Evolutionary conservation across 2,797 vertebrate species (phyloP), one percentile per base, ranked within the genome.

Genomic region (Ctenosaura bakeri): DNA sequence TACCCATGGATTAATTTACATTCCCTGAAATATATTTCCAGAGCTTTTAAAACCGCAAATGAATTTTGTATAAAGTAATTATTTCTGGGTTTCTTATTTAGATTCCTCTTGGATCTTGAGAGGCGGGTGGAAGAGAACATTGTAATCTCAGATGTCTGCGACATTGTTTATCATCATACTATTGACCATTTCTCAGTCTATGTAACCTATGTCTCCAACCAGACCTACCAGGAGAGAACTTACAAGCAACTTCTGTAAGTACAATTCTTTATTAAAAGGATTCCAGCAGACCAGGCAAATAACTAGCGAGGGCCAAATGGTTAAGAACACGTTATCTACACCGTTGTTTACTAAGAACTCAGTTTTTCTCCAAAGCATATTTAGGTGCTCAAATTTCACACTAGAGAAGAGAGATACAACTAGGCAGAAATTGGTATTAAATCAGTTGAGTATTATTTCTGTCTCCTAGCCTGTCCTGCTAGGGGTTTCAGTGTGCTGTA

Each of bases 211-310:
- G 99, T 99, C 92, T 99, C 98, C 94, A 99, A 99, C 96, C 99
- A 99, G 97, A 98, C 97, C 50, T 99, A 99, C 96, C 99, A 99
- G 96, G 99, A 99, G 95, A 98, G 98, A 95, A 97, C 98, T 93
- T 99, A 99, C 96, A 98, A 99, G 86, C 98, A 98, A 93, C 97
- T 99, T 95, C 97, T 99, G 99, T 99, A 96, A 98, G 99, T 98
- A 94, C 87, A 42, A 54, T 42, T 0, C 0, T 80, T 90, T 93
- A 83, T 64, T 46, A 24, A 87, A 81, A 90, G 10, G 32, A 86
- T 9, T 82, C 0, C 2, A 73, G 29, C 76, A 35, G 52, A 74
- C 6, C 13, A 0, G 0, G 2, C 16, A 90, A 88, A 86, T 1
- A 86, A 90, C 46, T 64, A 79, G 90, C 77, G 64, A 42, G 56